These are phyloP conservation scores for Pycnomerus fuliginosus DNA, from an alignment of 2,888 invertebrate species.

Conservation along the genomic window DNA sequence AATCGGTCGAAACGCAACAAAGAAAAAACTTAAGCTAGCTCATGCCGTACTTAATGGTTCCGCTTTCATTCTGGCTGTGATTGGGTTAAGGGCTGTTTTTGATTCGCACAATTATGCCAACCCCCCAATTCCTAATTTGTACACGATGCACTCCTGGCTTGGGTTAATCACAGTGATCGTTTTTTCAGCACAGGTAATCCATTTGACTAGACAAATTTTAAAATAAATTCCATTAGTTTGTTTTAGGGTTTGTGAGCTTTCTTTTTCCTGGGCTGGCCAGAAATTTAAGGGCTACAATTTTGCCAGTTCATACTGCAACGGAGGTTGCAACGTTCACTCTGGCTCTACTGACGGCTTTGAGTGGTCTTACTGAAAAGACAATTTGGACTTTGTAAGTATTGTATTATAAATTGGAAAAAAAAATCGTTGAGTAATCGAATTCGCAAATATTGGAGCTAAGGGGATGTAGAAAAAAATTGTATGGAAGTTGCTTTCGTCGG, in stretches of 20 bases:
- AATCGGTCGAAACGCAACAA: constrained; percentile 69
- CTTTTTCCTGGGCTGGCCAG: constrained; percentile 70
- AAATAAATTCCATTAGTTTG: too few relatives aligned
- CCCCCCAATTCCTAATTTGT: constrained; percentile 67
- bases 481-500: too few relatives aligned
- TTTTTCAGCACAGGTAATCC: constrained; percentile 68
- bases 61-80: constrained; percentile 66
- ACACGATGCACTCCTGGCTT: constrained; percentile 79
- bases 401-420: too few relatives aligned
- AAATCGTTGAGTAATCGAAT: too few relatives aligned
- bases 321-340: constrained; percentile 74
- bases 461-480: too few relatives aligned
- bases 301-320: constrained; percentile 76
- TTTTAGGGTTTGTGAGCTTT: constrained; percentile 71
- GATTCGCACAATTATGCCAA: constrained; percentile 70
- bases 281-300: constrained; percentile 60
- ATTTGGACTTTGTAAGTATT: constrained; percentile 57
- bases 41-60: constrained; percentile 71
- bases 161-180: constrained; percentile 72
- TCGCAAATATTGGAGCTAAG: too few relatives aligned
- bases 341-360: constrained; percentile 65
- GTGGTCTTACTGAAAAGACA: constrained; percentile 79
- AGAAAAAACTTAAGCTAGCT: constrained; percentile 71
- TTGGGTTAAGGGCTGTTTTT: constrained; percentile 76
- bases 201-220: too few relatives aligned